These are phyloP conservation scores for Hydropotes inermis DNA, from an alignment of 2,113 vertebrate genomes.

Conservation along the genomic window DNA sequence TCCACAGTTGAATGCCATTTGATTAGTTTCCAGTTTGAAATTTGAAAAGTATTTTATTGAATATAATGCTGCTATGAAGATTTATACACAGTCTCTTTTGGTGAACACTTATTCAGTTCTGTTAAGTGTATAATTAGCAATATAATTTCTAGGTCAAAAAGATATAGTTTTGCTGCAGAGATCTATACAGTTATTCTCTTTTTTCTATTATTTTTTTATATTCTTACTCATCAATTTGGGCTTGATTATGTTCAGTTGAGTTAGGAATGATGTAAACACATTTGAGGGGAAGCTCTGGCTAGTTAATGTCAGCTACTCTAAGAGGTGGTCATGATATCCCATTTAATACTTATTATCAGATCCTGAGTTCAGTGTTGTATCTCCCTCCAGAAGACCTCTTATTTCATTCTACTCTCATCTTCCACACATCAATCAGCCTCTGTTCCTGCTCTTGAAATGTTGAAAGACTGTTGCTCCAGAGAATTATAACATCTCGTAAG, in stretches of 20 bases:
- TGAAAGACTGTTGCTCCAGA: background rate
- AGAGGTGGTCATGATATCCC: background rate
- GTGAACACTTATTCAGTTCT: background rate
- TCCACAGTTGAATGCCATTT: background rate
- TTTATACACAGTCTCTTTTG: background rate
- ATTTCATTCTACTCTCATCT: background rate
- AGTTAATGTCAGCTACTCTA: background rate
- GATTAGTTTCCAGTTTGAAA: background rate
- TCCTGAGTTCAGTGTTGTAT: too few species aligned
- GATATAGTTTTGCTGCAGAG: background rate
- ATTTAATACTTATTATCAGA: background rate
- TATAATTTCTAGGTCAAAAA: background rate
- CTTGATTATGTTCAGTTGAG: background rate
- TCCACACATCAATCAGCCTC: background rate
- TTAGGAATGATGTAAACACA: background rate
- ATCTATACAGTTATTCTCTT: background rate
- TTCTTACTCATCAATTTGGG: background rate
- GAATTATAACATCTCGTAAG: background rate
- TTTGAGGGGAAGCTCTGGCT: accelerated
- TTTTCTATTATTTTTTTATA: background rate
- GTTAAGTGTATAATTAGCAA: background rate
- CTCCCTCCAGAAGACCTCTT: background rate
- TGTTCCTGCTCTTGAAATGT: background rate
- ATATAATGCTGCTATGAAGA: background rate
- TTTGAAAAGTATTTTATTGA: background rate